Percentiles rank a stretch among this genome's conserved stretches.
These are phyloP conservation scores for Ammodytes dubius DNA, from an alignment of 2,113 vertebrate genomes.

Conservation along the genomic window DNA sequence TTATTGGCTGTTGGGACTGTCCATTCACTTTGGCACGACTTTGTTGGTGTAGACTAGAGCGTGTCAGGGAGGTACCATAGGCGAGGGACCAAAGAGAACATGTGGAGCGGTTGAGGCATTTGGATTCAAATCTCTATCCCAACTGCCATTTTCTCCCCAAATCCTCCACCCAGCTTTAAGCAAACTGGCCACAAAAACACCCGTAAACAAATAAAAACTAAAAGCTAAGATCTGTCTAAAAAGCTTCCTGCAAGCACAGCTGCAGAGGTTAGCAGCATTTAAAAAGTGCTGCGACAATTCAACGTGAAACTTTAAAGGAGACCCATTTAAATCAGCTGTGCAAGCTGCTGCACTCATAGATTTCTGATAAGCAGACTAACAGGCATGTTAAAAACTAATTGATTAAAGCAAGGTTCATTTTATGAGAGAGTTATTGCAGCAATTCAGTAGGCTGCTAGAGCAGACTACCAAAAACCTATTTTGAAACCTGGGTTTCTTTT, in stretches of 20 bases:
- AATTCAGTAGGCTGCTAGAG: conserved; percentile 28
- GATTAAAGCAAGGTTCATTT: conserved; percentile 45
- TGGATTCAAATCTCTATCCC: too few relatives aligned
- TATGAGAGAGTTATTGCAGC: conserved; percentile 21
- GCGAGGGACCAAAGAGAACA: too few relatives aligned
- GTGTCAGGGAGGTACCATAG: too few relatives aligned
- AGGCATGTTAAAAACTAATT: conserved; percentile 49
- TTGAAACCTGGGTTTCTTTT: conserved; percentile 43
- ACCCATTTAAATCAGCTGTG: conserved; percentile 49
- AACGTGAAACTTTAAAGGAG: conserved; percentile 48
- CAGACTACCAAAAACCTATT: conserved; percentile 29
- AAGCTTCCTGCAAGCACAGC: conserved; percentile 30
- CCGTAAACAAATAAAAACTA: conserved; percentile 44
- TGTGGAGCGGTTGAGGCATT: too few relatives aligned
- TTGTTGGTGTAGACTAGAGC: too few relatives aligned
- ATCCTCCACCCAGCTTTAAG: neutral
- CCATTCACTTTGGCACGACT: too few relatives aligned
- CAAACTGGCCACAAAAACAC: conserved; percentile 55
- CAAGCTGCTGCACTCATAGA: conserved; percentile 50
- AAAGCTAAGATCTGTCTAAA: conserved; percentile 32
- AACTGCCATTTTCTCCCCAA: too few relatives aligned
- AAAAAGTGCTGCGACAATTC: conserved; percentile 45
- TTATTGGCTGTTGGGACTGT: too few relatives aligned
- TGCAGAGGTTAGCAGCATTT: conserved; percentile 34
- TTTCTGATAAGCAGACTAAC: conserved; percentile 54